Evolutionary conservation across 2,888 invertebrate genomes (phyloP).

Genomic region (Petrolisthes manimaculis): DNA sequence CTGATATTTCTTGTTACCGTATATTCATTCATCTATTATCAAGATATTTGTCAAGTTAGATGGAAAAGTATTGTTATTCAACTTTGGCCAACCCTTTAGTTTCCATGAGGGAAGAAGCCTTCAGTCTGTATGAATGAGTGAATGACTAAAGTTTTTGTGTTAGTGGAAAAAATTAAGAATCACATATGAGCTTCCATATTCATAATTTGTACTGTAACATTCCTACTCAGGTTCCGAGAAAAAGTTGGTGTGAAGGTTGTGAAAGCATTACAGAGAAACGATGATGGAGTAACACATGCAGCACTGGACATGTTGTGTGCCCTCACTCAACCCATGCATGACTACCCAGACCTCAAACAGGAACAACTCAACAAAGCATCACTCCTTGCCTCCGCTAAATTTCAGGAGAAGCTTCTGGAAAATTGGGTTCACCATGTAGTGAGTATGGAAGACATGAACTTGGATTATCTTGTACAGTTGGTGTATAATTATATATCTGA

Average conservation of each 20-base stretch:
- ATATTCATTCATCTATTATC: no score
- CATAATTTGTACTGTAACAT: background rate
- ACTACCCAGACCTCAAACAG: slow-evolving; percentile 94
- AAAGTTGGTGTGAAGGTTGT: slow-evolving; percentile 94
- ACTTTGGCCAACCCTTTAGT: no score
- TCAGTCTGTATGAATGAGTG: no score
- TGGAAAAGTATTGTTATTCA: no score
- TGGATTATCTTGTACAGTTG: no score
- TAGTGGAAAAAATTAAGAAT: no score
- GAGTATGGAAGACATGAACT: slow-evolving; percentile 70
- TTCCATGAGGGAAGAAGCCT: no score
- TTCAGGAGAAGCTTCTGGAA: slow-evolving; percentile 91
- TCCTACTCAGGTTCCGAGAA: slow-evolving; percentile 87
- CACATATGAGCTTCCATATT: no score
- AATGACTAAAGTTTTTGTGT: no score
- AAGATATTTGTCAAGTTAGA: no score
- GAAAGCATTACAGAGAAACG: slow-evolving; percentile 86
- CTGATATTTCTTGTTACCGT: no score
- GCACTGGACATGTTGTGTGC: slow-evolving; percentile 98
- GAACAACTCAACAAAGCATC: slow-evolving; percentile 98
- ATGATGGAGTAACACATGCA: slow-evolving; percentile 92
- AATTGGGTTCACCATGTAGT: slow-evolving; percentile 97
- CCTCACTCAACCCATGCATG: slow-evolving; percentile 97
- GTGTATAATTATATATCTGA: no score
- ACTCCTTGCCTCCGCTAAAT: slow-evolving; percentile 88